A percentile compares a stretch with the other conserved stretches of the same genome.
These are phyloP conservation scores for Lottia scabra DNA, from an alignment of 2,888 invertebrate genomes.

Conservation along the genomic window DNA sequence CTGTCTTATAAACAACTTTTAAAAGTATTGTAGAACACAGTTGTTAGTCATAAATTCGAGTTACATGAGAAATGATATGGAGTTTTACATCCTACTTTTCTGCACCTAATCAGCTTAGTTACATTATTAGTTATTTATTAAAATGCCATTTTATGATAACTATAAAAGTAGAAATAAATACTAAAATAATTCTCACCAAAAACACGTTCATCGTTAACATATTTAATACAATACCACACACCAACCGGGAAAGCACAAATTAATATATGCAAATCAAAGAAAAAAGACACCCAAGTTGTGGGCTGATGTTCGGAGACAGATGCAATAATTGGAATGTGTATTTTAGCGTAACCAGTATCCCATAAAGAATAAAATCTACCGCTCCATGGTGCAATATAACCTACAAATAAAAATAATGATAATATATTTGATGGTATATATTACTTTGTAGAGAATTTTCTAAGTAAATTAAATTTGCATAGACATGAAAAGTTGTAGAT, in stretches of 20 bases:
- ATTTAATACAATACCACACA: conserved; percentile 98
- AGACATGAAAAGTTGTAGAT: too few relatives aligned
- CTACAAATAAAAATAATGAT: conserved; percentile 45
- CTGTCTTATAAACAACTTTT: too few relatives aligned
- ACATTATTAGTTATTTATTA: too few relatives aligned
- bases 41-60: too few relatives aligned
- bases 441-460: too few relatives aligned
- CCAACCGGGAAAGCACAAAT: conserved; percentile 98
- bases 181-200: conserved; percentile 78
- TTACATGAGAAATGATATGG: too few relatives aligned
- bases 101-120: too few relatives aligned
- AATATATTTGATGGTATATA: too few relatives aligned
- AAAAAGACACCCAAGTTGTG: conserved; percentile 90
- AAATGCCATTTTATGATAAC: not conserved
- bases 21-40: too few relatives aligned
- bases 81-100: too few relatives aligned
- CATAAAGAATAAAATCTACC: conserved; percentile 98
- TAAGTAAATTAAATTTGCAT: too few relatives aligned
- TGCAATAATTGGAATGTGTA: conserved; percentile 99
- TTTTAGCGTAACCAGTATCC: conserved; percentile 99
- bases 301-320: conserved; percentile 99
- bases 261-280: conserved; percentile 97
- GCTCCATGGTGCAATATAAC: conserved; percentile 96
- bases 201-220: conserved; percentile 96
- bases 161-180: not conserved